These are phyloP conservation scores for Sogatella furcifera DNA, from an alignment of 1,140 invertebrate genomes.

Conservation along the genomic window DNA sequence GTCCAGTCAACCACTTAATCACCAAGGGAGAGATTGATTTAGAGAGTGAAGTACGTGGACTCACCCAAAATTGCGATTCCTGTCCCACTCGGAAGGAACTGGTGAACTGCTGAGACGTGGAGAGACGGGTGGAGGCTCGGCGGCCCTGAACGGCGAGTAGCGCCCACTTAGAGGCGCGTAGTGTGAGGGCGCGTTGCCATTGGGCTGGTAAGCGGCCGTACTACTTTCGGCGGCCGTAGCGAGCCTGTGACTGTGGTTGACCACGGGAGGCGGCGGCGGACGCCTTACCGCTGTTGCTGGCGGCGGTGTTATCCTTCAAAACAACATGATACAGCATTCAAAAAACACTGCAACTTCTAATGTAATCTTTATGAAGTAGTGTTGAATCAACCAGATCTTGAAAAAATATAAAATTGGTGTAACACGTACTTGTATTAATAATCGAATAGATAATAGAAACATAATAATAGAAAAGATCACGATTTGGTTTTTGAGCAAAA, in stretches of 20 bases:
- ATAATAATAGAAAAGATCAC: too few relatives aligned
- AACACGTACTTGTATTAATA: too few relatives aligned
- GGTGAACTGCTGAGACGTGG: slow-evolving; percentile 1
- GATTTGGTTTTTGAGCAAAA: too few relatives aligned
- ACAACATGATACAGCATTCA: too few relatives aligned
- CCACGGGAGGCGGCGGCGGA: slow-evolving; percentile 22
- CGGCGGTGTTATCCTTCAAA: slow-evolving; percentile 20
- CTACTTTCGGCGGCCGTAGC: background rate
- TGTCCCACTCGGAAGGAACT: slow-evolving; percentile 5
- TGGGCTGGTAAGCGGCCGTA: background rate
- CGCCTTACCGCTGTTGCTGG: slow-evolving; percentile 23
- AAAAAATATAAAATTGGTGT: too few relatives aligned
- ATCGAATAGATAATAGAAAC: too few relatives aligned
- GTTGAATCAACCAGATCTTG: too few relatives aligned
- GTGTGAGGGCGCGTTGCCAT: background rate
- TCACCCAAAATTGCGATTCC: slow-evolving; percentile 2
- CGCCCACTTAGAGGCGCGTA: slow-evolving; percentile 4
- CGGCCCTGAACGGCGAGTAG: slow-evolving; percentile 9
- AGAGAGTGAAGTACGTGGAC: too few relatives aligned
- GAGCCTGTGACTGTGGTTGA: slow-evolving; percentile 8
- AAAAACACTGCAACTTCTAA: too few relatives aligned
- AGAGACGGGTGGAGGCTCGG: slow-evolving; percentile 9
- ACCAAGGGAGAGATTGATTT: too few relatives aligned
- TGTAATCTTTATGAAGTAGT: too few relatives aligned
- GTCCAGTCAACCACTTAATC: too few relatives aligned